A percentile compares a stretch with the other conserved stretches of the same genome.
These are phyloP conservation scores for Eueremaeus valkanovi DNA, from an alignment of 2,888 invertebrate species.

Conservation along the genomic window DNA sequence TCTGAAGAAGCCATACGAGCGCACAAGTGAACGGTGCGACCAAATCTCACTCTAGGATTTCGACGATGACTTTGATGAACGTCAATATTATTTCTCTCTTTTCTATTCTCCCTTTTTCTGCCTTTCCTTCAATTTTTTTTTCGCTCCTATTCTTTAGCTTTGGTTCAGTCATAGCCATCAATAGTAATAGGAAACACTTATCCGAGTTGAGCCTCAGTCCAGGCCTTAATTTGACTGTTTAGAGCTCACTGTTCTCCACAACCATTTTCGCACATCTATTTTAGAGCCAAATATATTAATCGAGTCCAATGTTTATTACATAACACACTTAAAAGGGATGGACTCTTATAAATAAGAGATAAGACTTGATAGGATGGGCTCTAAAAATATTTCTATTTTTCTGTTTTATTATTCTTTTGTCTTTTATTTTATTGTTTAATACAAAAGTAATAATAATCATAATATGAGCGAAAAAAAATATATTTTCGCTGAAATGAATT, in stretches of 20 bases:
- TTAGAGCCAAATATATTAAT: neutral
- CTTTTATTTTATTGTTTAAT: neutral
- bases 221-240: neutral
- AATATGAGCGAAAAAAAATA: neutral
- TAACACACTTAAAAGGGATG: neutral
- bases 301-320: neutral
- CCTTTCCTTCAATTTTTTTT: neutral
- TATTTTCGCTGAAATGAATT: neutral
- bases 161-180: neutral
- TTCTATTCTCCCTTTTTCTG: neutral
- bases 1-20: constrained; percentile 1
- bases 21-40: neutral
- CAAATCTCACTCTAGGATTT: constrained; percentile 7
- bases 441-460: neutral
- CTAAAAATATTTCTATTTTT: too few relatives aligned
- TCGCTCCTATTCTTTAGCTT: neutral
- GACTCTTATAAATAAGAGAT: neutral
- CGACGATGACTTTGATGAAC: constrained; percentile 12
- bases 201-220: constrained; percentile 1
- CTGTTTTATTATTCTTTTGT: neutral
- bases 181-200: constrained; percentile 20
- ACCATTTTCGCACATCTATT: neutral
- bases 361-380: neutral
- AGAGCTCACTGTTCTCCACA: neutral
- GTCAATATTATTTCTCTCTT: neutral